phyloP scores from a whole-genome alignment of 1,140 invertebrate species.

The Drosophila persimilis region DNA sequence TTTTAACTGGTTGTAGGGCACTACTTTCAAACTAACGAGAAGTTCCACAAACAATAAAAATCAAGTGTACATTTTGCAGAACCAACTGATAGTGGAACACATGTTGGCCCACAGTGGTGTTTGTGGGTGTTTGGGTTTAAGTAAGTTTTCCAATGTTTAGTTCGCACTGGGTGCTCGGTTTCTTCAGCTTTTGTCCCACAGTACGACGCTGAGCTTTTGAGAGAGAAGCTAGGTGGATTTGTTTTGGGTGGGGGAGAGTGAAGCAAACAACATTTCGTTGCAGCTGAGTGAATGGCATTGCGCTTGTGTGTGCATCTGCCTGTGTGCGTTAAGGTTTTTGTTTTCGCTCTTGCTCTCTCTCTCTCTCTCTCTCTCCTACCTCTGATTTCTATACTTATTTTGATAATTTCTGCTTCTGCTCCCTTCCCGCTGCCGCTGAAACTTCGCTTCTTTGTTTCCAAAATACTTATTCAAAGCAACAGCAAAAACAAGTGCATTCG shows the following conservation, averaged over 20 bases:
- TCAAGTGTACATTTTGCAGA: too few species aligned
- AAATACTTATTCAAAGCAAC: slow-evolving; percentile 26
- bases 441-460: slow-evolving; percentile 62
- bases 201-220: slow-evolving; percentile 23
- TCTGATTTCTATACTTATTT: slow-evolving; percentile 56
- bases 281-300: slow-evolving; percentile 49
- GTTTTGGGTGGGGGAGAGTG: slow-evolving; percentile 6
- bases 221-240: slow-evolving; percentile 7
- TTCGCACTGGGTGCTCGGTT: background rate
- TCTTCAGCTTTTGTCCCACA: slow-evolving; percentile 18
- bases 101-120: too few species aligned
- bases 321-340: slow-evolving; percentile 40
- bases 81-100: too few species aligned
- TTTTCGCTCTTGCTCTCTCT: slow-evolving; percentile 25
- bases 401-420: slow-evolving; percentile 52
- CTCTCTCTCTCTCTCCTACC: slow-evolving; percentile 6
- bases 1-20: too few species aligned
- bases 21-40: too few species aligned
- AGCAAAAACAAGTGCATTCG: slow-evolving; percentile 51
- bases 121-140: background rate
- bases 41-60: too few species aligned
- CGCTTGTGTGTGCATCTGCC: slow-evolving; percentile 40
- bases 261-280: slow-evolving; percentile 59
- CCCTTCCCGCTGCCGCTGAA: too few species aligned
- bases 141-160: background rate